Evolutionary conservation across 1,140 invertebrate species (phyloP).

Genomic region (Solen grandis): DNA sequence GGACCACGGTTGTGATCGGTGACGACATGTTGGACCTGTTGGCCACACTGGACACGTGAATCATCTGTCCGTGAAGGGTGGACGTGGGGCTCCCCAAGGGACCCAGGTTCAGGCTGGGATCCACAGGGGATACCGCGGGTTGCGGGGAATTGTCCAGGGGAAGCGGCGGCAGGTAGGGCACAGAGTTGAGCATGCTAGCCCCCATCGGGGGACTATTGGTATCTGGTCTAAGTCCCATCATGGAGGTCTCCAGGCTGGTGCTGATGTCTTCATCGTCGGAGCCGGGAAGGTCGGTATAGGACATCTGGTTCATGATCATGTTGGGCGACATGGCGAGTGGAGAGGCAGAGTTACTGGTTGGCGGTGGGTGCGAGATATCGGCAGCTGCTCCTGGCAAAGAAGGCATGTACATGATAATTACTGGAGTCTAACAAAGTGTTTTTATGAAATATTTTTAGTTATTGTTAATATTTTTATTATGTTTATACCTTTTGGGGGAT

Average conservation of each 20-base stretch:
- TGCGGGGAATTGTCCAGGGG: constrained; percentile 34
- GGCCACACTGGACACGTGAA: neutral
- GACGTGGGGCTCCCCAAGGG: constrained; percentile 35
- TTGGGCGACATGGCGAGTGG: constrained; percentile 39
- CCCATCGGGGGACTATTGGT: constrained; percentile 2
- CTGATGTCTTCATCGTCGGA: constrained; percentile 28
- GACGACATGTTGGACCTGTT: constrained; percentile 4
- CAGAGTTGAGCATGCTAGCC: neutral
- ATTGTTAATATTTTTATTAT: neutral
- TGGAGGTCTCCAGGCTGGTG: neutral
- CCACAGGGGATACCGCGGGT: constrained; percentile 20
- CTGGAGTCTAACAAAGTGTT: neutral
- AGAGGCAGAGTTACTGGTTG: neutral
- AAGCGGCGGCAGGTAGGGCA: constrained; percentile 9
- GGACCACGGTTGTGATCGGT: neutral
- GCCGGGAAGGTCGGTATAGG: constrained; percentile 26
- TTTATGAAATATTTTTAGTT: neutral
- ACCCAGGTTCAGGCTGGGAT: constrained; percentile 24
- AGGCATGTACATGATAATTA: neutral
- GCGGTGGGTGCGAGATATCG: neutral
- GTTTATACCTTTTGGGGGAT: constrained; percentile 8
- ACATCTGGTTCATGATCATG: constrained; percentile 47
- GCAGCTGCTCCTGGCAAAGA: neutral
- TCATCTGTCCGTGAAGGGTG: constrained; percentile 3
- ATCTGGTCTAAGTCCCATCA: neutral